Conservation (phyloP, 2,888 invertebrate species). For the Apeira syringaria region DNA sequence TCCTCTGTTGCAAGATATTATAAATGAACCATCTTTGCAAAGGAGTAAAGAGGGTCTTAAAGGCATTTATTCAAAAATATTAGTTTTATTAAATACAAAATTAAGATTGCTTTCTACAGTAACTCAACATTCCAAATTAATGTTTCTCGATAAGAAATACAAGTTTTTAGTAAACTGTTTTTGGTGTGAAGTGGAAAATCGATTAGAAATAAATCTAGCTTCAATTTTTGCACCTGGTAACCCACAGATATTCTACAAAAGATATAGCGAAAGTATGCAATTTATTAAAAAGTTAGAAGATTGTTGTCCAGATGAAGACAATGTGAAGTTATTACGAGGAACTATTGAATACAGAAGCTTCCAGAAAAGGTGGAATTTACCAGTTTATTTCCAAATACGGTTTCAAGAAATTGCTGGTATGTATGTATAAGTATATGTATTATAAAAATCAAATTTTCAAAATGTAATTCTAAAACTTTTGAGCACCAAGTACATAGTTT, state of each 20-base stretch:
- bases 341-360: slow-evolving; percentile 90
- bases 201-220: slow-evolving; percentile 90
- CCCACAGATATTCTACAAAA: slow-evolving; percentile 92
- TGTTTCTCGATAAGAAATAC: slow-evolving; percentile 67
- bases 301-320: slow-evolving; percentile 83
- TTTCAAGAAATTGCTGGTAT: slow-evolving; percentile 96
- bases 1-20: slow-evolving; percentile 87
- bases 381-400: slow-evolving; percentile 98
- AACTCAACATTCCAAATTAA: slow-evolving; percentile 77
- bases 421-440: too few relatives aligned
- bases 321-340: slow-evolving; percentile 83
- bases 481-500: too few relatives aligned
- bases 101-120: slow-evolving; percentile 82
- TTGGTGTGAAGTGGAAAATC: slow-evolving; percentile 93
- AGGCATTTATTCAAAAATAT: slow-evolving; percentile 88
- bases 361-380: slow-evolving; percentile 94
- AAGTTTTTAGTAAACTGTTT: slow-evolving; percentile 90
- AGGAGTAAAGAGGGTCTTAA: slow-evolving; percentile 85
- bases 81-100: slow-evolving; percentile 88
- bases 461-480: too few relatives aligned
- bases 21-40: slow-evolving; percentile 86
- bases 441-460: too few relatives aligned
- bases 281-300: slow-evolving; percentile 89
- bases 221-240: slow-evolving; percentile 96
- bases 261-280: slow-evolving; percentile 90